phyloP scores from a whole-genome alignment of 2,888 invertebrate species.

The Rapana venosa region DNA sequence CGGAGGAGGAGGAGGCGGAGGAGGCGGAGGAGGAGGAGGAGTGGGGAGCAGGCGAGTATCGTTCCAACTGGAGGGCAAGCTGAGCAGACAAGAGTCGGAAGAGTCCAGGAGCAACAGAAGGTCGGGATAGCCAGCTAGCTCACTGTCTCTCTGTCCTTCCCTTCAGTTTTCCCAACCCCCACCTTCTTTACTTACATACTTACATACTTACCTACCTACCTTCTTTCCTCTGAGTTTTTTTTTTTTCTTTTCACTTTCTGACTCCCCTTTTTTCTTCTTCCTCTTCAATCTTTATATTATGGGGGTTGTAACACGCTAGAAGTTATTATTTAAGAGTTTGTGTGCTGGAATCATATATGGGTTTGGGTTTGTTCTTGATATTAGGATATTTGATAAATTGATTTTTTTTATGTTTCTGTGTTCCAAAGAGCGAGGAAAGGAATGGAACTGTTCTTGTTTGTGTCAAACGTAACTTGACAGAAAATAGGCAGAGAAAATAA shows the following conservation, averaged over 20 bases:
- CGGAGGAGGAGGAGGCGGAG: constrained; percentile 34
- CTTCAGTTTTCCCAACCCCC: not conserved
- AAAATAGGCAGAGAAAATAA: not conserved
- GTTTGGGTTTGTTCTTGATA: no score
- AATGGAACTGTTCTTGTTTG: not conserved
- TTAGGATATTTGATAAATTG: no score
- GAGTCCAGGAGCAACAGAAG: constrained; percentile 30
- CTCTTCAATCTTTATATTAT: not conserved
- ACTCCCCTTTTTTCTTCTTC: not conserved
- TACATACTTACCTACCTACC: no score
- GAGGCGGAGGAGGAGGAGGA: constrained; percentile 33
- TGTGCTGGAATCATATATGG: no score
- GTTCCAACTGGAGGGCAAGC: constrained; percentile 64
- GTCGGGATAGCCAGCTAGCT: not conserved
- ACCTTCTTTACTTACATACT: not conserved
- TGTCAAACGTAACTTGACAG: not conserved
- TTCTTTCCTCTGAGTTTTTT: no score
- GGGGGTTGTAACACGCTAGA: not conserved
- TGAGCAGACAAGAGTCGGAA: not conserved
- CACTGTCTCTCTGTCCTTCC: not conserved
- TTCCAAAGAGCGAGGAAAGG: no score
- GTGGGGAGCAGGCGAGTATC: constrained; percentile 70
- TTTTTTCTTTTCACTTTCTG: not conserved
- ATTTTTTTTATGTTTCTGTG: not conserved
- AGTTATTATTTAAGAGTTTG: no score